Percentiles rank a stretch among this genome's conserved stretches.
These are phyloP conservation scores for Syritta pipiens DNA, from an alignment of 2,888 invertebrate species.

Conservation along the genomic window DNA sequence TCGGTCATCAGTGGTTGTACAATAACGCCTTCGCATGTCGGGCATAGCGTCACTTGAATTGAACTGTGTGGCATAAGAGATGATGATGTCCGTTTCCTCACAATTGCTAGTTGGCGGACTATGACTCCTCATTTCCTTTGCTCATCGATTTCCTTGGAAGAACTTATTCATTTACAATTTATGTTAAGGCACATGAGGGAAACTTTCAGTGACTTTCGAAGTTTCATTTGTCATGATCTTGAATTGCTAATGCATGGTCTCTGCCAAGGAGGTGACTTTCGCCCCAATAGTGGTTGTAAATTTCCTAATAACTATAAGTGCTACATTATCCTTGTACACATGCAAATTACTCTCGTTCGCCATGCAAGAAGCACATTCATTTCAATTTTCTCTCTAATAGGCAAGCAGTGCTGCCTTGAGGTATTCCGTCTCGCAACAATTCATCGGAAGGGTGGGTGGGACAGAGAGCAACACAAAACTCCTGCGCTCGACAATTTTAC, in stretches of 20 bases:
- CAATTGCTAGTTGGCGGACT: too few relatives aligned
- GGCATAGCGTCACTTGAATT: too few relatives aligned
- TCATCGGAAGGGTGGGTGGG: not conserved
- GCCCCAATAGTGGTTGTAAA: not conserved
- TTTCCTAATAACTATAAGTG: slow-evolving; percentile 53
- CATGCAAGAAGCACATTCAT: slow-evolving; percentile 45
- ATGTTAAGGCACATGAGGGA: not conserved
- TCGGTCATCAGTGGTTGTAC: too few relatives aligned
- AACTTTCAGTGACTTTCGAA: slow-evolving; percentile 14
- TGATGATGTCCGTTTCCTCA: too few relatives aligned
- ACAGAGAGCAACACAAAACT: not conserved
- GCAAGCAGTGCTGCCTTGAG: too few relatives aligned
- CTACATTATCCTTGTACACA: slow-evolving; percentile 43
- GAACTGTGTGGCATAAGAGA: too few relatives aligned
- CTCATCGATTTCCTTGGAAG: too few relatives aligned
- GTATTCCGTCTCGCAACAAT: too few relatives aligned
- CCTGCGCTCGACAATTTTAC: slow-evolving; percentile 4
- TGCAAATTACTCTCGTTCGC: slow-evolving; percentile 43
- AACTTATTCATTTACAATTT: slow-evolving; percentile 16
- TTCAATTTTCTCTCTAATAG: slow-evolving; percentile 52
- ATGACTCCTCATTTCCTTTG: too few relatives aligned
- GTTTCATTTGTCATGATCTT: slow-evolving; percentile 27
- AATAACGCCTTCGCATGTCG: too few relatives aligned
- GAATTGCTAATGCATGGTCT: slow-evolving; percentile 15
- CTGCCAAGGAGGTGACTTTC: not conserved